Evolutionary conservation across 2,797 vertebrate genomes (phyloP), one percentile per base, ranked within the genome.

Genomic region (Atherinosoma microstoma): DNA sequence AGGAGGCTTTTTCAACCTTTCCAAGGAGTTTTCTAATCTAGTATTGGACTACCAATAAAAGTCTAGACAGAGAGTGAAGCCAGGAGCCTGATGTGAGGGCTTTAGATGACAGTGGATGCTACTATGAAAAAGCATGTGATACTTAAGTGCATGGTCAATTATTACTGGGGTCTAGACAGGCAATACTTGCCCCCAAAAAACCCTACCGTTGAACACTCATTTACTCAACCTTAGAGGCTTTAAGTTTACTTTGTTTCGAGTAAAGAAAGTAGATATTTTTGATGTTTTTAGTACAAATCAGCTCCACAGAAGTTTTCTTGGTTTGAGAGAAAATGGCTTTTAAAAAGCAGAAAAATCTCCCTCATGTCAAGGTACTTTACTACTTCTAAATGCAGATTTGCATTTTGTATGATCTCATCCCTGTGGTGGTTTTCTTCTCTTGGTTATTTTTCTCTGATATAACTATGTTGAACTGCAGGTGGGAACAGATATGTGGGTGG

Each of bases 241-340:
- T 45, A 51, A 76, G 63, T 75, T 61, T 0, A 40, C 67, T 68
- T 75, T 29, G 49, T 62, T 67, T 22, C 20, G 58, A 40, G 54
- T 27, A 32, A 35, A 47, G 67, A 34, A 64, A 35, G 15, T 2
- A n/a, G 18, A 70, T 45, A 60, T 75, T 85, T 30, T 20, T 47
- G 2, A n/a, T 0, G 35, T 78, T 83, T 87, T 16, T 15, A 12
- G 85, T 85, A 84, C 67, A 84, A 86, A 91, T 90, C 57, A 58
- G 73, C 51, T 69, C 63, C 62, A 47, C 73, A 73, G 12, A 0
- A 57, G 42, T 75, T 64, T 65, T 66, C 67, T 57, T 29, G 64
- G 67, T 80, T 83, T 72, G 49, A 61, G 70, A 22, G 57, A 42
- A n/a, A 66, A 24, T 13, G 58, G 54, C 67, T 70, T 58, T 30